phyloP scores from a whole-genome alignment of 2,113 vertebrate species.

The Channa maculata region DNA sequence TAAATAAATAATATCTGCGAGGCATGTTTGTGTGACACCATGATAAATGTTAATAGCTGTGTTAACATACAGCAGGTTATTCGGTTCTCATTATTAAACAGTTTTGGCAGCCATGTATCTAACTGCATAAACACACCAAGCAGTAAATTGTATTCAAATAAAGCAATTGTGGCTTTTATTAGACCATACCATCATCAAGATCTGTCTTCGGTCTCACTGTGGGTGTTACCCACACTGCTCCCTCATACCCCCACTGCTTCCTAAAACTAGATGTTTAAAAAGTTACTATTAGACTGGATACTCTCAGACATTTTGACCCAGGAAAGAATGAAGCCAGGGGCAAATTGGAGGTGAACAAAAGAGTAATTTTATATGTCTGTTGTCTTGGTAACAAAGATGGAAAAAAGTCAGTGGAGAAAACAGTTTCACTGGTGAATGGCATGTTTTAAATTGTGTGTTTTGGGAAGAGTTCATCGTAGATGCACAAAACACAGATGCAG shows the following conservation, averaged over 20 bases:
- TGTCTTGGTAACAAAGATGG: slow-evolving; percentile 66
- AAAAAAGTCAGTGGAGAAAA: slow-evolving; percentile 38
- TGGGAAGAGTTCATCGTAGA: slow-evolving; percentile 17
- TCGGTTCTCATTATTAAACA: slow-evolving; percentile 33
- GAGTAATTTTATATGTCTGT: slow-evolving; percentile 58
- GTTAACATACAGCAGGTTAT: slow-evolving; percentile 34
- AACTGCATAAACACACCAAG: slow-evolving; percentile 37
- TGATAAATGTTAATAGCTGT: slow-evolving; percentile 30
- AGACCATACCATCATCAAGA: slow-evolving; percentile 11
- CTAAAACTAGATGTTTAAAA: slow-evolving; percentile 19
- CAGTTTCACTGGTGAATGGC: slow-evolving; percentile 23
- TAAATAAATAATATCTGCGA: slow-evolving; percentile 18
- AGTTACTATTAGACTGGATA: slow-evolving; percentile 33
- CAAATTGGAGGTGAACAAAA: slow-evolving; percentile 49
- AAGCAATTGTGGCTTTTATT: slow-evolving; percentile 29
- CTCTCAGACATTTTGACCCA: slow-evolving; percentile 57
- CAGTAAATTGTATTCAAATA: slow-evolving; percentile 21
- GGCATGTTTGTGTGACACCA: slow-evolving; percentile 29
- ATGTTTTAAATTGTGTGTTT: slow-evolving; percentile 42
- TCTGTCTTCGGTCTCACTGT: slow-evolving; percentile 22
- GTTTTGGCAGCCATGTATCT: slow-evolving; percentile 19
- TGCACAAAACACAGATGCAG: not conserved
- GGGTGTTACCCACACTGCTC: slow-evolving; percentile 15
- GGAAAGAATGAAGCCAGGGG: slow-evolving; percentile 39
- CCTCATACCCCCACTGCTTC: slow-evolving; percentile 46